Conservation (phyloP, 2,888 invertebrate species). For the Caenorhabditis sinica region DNA sequence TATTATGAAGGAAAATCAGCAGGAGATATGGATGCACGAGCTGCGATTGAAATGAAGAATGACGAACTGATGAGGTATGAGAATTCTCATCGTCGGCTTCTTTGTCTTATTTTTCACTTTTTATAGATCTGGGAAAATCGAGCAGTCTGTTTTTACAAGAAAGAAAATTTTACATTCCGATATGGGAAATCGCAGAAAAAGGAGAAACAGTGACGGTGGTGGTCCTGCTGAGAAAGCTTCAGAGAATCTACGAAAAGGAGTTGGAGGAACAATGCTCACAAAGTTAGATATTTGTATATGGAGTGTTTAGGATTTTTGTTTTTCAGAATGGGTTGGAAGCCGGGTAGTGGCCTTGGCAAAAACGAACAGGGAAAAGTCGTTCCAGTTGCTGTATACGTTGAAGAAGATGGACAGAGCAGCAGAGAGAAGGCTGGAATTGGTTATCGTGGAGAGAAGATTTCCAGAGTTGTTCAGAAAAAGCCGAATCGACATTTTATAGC, state of each 20-base stretch:
- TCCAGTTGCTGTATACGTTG: conserved; percentile 73
- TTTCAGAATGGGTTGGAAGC: conserved; percentile 85
- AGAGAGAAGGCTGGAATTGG: conserved; percentile 73
- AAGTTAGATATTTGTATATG: too few species aligned
- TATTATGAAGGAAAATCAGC: conserved; percentile 85
- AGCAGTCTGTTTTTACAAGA: conserved; percentile 65
- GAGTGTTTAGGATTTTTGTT: not conserved
- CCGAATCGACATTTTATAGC: conserved; percentile 58
- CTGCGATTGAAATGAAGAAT: conserved; percentile 85
- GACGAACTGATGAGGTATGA: conserved; percentile 75
- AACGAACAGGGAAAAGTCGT: conserved; percentile 83
- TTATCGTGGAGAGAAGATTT: conserved; percentile 74
- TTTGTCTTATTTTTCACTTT: not conserved
- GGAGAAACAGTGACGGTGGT: conserved; percentile 74
- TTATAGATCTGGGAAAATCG: conserved; percentile 67
- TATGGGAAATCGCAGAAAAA: conserved; percentile 30
- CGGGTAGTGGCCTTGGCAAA: conserved; percentile 85
- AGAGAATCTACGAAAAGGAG: conserved; percentile 78
- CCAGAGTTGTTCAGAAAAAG: conserved; percentile 61
- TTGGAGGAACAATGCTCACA: conserved; percentile 65
- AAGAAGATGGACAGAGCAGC: conserved; percentile 71
- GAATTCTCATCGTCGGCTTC: conserved; percentile 39
- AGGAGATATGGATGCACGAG: conserved; percentile 85
- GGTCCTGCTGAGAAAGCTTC: conserved; percentile 84
- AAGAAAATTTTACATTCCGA: not conserved